Percentiles rank a stretch among this genome's conserved stretches.
Evolutionary conservation across 2,797 vertebrate species (phyloP).

Genomic region (Acrocephalus scirpaceus): DNA sequence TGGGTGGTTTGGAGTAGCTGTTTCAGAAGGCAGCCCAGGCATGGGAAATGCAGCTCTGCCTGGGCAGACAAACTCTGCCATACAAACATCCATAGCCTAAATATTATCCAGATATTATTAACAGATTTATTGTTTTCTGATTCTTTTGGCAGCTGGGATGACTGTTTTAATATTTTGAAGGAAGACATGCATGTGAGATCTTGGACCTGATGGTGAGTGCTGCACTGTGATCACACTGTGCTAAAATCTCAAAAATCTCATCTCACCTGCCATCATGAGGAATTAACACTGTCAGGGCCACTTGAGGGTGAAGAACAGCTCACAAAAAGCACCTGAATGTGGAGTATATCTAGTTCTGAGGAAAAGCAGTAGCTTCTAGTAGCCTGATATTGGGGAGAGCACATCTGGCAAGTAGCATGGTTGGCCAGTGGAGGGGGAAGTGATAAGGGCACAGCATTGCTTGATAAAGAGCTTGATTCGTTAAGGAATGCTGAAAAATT

Average conservation of each 20-base stretch:
- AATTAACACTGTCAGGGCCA: not conserved
- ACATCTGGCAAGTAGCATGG: not conserved
- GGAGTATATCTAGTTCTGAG: not conserved
- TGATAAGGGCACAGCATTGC: fast-evolving
- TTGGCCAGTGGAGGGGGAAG: not conserved
- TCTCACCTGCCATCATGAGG: not conserved
- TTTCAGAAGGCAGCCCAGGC: not conserved
- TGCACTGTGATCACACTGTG: not conserved
- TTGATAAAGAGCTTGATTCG: not conserved
- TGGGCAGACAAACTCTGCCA: not conserved
- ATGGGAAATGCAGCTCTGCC: not conserved
- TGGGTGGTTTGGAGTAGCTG: not conserved
- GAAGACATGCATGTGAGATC: not conserved
- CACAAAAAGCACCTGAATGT: not conserved
- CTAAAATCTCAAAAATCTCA: not conserved
- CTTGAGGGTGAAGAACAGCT: not conserved
- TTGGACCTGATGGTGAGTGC: not conserved
- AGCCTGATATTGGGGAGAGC: not conserved
- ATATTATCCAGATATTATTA: not conserved
- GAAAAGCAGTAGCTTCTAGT: not conserved
- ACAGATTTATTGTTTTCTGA: not conserved
- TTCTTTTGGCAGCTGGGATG: not conserved
- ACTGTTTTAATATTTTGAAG: not conserved
- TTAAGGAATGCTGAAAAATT: not conserved
- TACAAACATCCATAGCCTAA: not conserved